phyloP scores from a whole-genome alignment of 2,113 vertebrate genomes.

The Montifringilla adamsi region DNA sequence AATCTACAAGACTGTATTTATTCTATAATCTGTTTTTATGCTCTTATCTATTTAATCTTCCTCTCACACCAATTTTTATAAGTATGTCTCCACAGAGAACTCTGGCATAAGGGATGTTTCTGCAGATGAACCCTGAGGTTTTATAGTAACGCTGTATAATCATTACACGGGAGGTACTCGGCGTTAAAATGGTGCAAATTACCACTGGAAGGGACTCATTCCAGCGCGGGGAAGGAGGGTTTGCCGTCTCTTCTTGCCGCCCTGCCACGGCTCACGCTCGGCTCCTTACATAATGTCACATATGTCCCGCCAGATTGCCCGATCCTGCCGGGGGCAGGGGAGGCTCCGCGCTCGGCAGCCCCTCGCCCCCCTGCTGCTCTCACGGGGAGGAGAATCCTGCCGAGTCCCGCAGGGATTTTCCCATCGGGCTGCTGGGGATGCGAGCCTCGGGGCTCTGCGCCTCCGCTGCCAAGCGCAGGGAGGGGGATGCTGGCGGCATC shows the following conservation, averaged over 20 bases:
- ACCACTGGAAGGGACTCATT: neutral
- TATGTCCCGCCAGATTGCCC: neutral
- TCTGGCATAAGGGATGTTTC: neutral
- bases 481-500: neutral
- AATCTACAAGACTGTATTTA: neutral
- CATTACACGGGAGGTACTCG: neutral
- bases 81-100: conserved; percentile 9
- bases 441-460: no score
- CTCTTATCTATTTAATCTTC: conserved; percentile 44
- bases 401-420: neutral
- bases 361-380: neutral
- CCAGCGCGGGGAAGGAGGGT: neutral
- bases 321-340: neutral
- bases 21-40: conserved; percentile 35
- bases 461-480: neutral
- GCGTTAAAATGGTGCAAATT: neutral
- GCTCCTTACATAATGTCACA: conserved; percentile 5
- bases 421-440: neutral
- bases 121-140: conserved; percentile 16
- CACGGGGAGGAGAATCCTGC: neutral
- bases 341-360: neutral
- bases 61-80: neutral
- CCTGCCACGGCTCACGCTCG: neutral
- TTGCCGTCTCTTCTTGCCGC: neutral
- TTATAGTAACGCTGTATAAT: neutral